Evolutionary conservation across 2,113 vertebrate species (phyloP), one percentile per base, ranked within the genome.

Genomic region (Gymnocephalus cernua): DNA sequence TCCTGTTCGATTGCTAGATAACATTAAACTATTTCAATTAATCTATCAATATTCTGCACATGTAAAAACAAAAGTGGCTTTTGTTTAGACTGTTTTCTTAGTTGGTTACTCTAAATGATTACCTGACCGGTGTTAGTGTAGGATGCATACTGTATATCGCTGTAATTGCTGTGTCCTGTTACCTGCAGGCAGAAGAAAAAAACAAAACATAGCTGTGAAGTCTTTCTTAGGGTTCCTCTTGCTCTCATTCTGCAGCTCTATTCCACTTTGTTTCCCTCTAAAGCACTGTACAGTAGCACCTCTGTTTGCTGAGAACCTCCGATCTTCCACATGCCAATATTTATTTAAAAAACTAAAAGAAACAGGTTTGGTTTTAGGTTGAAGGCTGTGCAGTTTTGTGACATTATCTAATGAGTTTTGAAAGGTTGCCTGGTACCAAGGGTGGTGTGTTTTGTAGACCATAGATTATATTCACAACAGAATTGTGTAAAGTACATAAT

Each of bases 191-290:
- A 61, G 23, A 50, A 23, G 4, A 32, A n/a, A 19, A 61, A 61
- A 27, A 25, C 0, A 16, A 7, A 48, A 48, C 8, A 41, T 41
- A 41, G 11, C 38, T 41, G 38, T 41, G 2, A 11, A 41, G 38
- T 11, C 38, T 10, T 41, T 10, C 38, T 11, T 41, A 41, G 38
- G 9, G 38, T 41, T 41, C 38, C 6, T 15, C 48, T 23, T 12
- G 57, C 58, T 38, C 27, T 50, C 44, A 14, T 18, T 50, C 45
- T 74, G 35, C 61, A 44, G 73, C 48, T 75, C 32, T 51, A 29
- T 74, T 16, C 18, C 41, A 21, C 54, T 32, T 35, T 35, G 18
- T 21, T 29, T 58, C 38, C 18, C 69, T 74, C 16, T 6, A 74
- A 53, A 15, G 21, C n/a, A 4, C 16, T 6, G 45, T 4, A 51